A percentile compares a stretch with the other conserved stretches of the same genome.
Evolutionary conservation across 2,888 invertebrate genomes (phyloP).

Genomic region (Athalia rosae): DNA sequence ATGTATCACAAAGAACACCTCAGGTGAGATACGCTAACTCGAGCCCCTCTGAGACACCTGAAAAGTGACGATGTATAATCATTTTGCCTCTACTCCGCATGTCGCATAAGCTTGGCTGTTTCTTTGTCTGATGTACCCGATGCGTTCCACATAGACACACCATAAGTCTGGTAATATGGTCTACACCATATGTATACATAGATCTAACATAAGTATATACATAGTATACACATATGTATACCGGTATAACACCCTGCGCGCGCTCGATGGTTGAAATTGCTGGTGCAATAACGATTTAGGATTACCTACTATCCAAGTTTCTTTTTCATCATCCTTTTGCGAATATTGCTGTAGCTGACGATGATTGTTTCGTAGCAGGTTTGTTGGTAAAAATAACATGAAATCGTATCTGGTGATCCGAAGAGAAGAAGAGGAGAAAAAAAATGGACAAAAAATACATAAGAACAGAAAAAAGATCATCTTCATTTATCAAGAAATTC

Average conservation of each 20-base stretch:
- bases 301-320: conserved; percentile 27
- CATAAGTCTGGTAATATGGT: too few species aligned
- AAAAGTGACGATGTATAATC: conserved; percentile 41
- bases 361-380: neutral
- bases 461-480: neutral
- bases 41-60: conserved; percentile 38
- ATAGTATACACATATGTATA: neutral
- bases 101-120: conserved; percentile 4
- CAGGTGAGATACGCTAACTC: conserved; percentile 23
- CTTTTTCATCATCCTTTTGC: neutral
- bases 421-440: neutral
- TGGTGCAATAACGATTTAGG: conserved; percentile 37
- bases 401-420: neutral
- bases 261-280: conserved; percentile 5
- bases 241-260: neutral
- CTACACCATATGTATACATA: too few species aligned
- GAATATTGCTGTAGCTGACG: conserved; percentile 5
- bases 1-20: neutral
- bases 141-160: too few species aligned
- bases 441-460: neutral
- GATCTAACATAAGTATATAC: too few species aligned
- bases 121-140: conserved; percentile 32
- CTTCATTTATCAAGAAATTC: too few species aligned
- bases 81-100: neutral
- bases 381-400: too few species aligned